Evolutionary conservation across 2,113 vertebrate genomes (phyloP).

Genomic region (Peucedramus taeniatus): DNA sequence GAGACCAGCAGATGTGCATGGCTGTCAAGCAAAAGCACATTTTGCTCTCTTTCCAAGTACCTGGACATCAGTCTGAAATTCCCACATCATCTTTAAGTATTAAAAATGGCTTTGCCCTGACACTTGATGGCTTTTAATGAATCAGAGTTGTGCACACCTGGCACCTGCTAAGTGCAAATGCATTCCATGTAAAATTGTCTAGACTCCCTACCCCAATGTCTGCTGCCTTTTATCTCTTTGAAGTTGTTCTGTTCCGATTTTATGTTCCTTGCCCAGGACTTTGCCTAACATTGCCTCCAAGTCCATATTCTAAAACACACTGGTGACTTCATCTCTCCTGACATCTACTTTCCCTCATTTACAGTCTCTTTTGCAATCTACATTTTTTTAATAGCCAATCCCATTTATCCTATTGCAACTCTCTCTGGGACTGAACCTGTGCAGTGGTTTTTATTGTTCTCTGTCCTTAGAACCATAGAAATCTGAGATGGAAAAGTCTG

Average conservation of each 20-base stretch:
- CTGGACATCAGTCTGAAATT: neutral
- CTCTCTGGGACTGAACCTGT: neutral
- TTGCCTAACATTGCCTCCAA: neutral
- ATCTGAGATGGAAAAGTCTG: slow-evolving; percentile 47
- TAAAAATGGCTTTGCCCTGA: neutral
- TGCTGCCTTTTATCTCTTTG: neutral
- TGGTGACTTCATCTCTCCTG: neutral
- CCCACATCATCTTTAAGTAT: neutral
- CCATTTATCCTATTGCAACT: neutral
- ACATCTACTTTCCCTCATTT: neutral
- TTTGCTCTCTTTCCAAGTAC: neutral
- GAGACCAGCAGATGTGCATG: neutral
- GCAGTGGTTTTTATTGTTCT: slow-evolving; percentile 45
- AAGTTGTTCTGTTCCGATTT: neutral
- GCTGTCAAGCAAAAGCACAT: neutral
- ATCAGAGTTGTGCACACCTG: neutral
- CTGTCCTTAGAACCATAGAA: slow-evolving; percentile 28
- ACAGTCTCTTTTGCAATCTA: neutral
- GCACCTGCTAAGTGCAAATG: neutral
- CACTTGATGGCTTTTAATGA: neutral
- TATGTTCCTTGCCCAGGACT: neutral
- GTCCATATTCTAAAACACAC: neutral
- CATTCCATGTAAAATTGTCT: neutral
- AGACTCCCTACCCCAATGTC: neutral
- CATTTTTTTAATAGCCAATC: neutral